Evolutionary conservation across 1,140 invertebrate genomes (phyloP), one percentile per base, ranked within the genome.

Genomic region (Atta cephalotes): DNA sequence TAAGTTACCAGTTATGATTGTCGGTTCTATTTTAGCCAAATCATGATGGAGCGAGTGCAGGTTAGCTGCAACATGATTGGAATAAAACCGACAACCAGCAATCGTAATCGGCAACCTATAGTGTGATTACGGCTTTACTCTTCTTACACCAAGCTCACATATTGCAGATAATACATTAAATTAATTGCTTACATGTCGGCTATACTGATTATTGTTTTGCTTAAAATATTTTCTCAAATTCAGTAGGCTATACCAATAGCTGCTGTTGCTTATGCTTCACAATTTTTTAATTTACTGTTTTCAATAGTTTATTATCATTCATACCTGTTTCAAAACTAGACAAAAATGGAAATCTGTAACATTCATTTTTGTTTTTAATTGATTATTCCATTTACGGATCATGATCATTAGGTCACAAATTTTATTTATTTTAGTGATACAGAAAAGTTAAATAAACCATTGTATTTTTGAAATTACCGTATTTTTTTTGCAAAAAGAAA

Each of bases 281-380:
- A 71, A 71, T 31, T 72, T 28, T 53, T 72, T 28, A 53, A 56
- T 51, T 72, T 72, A 71, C 21, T n/a, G 21, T 53, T 31, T 9
- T 28, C 21, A 9, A 72, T 25, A 31, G 53, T 72, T 72, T 9
- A 31, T 53, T 72, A 51, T 72, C 14, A 72, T 6, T 53, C 9
- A 5, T 45, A 45, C 10, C 39, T 45, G 10, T 28, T 21, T 10
- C 12, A 12, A 66, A 49, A 65, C 18, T 12, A 10, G 21, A 63
- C 16, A 21, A 18, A 66, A 65, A 62, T 45, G 2, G 35, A 21
- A 5, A 39, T 56, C n/a, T 58, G 72, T 7, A 68, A 68, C 4
- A 39, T 68, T 68, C 4, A 39, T 77, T 60, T 62, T 63, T 79
- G 14, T 79, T 79, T 79, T 79, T 79, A 79, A 49, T 79, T 18